Evolutionary conservation across 2,888 invertebrate genomes (phyloP).

Genomic region (Pseudococcus longispinus): DNA sequence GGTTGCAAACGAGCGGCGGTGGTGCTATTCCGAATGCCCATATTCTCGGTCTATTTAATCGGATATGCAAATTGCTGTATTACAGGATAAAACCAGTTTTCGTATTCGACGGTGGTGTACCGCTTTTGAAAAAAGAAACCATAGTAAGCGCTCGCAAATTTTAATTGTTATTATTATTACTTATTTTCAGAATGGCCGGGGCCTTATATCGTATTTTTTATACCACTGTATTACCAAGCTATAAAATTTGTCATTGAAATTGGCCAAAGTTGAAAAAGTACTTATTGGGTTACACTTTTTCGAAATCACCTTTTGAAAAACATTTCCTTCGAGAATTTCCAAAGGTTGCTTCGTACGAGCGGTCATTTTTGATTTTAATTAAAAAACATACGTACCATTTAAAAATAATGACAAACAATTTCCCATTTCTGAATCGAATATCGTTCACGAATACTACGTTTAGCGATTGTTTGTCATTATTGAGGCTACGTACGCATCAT

Average conservation of each 20-base stretch:
- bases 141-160: slow-evolving; percentile 71
- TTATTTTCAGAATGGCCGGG: neutral
- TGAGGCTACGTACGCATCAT: slow-evolving; percentile 10
- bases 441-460: neutral
- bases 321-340: neutral
- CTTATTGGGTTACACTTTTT: neutral
- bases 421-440: slow-evolving; percentile 2
- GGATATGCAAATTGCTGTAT: slow-evolving; percentile 94
- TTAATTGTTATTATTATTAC: neutral
- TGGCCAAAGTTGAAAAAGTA: neutral
- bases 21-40: slow-evolving; percentile 88
- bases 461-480: slow-evolving; percentile 45
- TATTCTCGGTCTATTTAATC: slow-evolving; percentile 88
- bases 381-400: slow-evolving; percentile 11
- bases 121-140: slow-evolving; percentile 88
- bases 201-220: neutral
- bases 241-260: neutral
- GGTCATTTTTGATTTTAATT: neutral
- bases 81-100: slow-evolving; percentile 96
- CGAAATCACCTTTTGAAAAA: neutral
- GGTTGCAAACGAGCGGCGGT: slow-evolving; percentile 86
- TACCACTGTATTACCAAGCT: neutral
- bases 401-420: slow-evolving; percentile 42
- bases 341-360: neutral
- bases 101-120: slow-evolving; percentile 97